A percentile compares a stretch with the other conserved stretches of the same genome.
These are phyloP conservation scores for Ctenopoma multispine DNA, from an alignment of 2,797 vertebrate genomes.

Conservation along the genomic window DNA sequence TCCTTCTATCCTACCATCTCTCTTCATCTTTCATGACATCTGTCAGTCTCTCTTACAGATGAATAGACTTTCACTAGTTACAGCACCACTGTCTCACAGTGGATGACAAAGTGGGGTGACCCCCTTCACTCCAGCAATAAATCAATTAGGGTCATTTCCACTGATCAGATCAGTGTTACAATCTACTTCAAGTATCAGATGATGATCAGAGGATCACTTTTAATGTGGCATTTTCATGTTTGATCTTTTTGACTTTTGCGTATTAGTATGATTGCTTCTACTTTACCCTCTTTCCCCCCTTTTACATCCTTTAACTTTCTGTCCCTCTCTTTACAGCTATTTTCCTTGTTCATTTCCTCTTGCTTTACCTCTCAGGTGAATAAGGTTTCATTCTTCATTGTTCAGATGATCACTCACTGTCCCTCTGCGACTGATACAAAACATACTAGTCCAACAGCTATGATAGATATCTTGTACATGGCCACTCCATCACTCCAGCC, in stretches of 20 bases:
- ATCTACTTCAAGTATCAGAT: slow-evolving; percentile 26
- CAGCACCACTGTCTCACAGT: slow-evolving; percentile 45
- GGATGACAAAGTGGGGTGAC: slow-evolving; percentile 68
- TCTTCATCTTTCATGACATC: slow-evolving; percentile 30
- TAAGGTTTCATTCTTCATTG: slow-evolving; percentile 45
- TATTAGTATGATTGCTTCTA: not conserved
- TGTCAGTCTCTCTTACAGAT: slow-evolving; percentile 49
- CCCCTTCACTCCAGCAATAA: slow-evolving; percentile 43
- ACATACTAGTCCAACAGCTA: slow-evolving; percentile 23
- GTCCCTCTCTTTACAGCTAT: not conserved
- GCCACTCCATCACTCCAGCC: slow-evolving; percentile 20
- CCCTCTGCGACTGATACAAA: slow-evolving; percentile 26
- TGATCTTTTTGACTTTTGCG: not conserved
- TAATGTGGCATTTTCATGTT: slow-evolving; percentile 7
- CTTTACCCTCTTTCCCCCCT: not conserved
- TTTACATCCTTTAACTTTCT: too few relatives aligned
- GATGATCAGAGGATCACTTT: slow-evolving; percentile 15
- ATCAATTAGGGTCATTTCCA: slow-evolving; percentile 53
- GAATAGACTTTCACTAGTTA: slow-evolving; percentile 56
- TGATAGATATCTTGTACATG: slow-evolving; percentile 59
- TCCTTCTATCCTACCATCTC: slow-evolving; percentile 6
- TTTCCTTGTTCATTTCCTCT: not conserved
- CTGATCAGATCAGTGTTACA: slow-evolving; percentile 43
- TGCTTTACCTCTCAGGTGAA: slow-evolving; percentile 33
- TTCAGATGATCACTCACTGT: slow-evolving; percentile 51